Evolutionary conservation across 2,113 vertebrate genomes (phyloP).

Genomic region (Channa maculata): DNA sequence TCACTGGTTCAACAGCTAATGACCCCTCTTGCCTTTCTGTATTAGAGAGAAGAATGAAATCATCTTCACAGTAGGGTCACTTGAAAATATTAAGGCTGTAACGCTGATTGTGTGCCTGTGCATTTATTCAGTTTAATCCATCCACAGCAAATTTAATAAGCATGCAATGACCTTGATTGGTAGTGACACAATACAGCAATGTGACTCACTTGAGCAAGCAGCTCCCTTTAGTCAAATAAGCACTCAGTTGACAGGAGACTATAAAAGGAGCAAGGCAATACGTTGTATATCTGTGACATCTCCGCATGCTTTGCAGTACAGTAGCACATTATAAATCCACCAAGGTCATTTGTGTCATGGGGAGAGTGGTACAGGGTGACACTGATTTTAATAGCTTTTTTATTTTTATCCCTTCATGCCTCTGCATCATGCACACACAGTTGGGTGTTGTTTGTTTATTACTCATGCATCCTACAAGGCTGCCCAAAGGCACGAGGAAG

Average conservation of each 20-base stretch:
- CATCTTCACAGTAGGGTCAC: constrained; percentile 44
- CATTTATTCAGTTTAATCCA: constrained; percentile 39
- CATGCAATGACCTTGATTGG: constrained; percentile 63
- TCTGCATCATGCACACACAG: constrained; percentile 40
- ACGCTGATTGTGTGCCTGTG: constrained; percentile 32
- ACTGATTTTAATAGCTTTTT: constrained; percentile 70
- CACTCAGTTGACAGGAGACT: neutral
- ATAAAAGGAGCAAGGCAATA: neutral
- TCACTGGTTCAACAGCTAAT: constrained; percentile 41
- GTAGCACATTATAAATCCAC: constrained; percentile 45
- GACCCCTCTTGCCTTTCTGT: constrained; percentile 27
- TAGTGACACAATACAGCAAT: constrained; percentile 38
- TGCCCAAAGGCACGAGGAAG: constrained; percentile 36
- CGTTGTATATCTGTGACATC: constrained; percentile 25
- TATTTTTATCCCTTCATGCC: constrained; percentile 33
- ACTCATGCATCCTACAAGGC: constrained; percentile 58
- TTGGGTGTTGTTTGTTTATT: constrained; percentile 62
- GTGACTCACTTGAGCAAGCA: constrained; percentile 21
- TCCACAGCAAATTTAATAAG: constrained; percentile 44
- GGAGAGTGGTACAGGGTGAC: constrained; percentile 26
- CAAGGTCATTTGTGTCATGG: constrained; percentile 65
- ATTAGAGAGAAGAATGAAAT: constrained; percentile 35
- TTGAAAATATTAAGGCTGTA: constrained; percentile 43
- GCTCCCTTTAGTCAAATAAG: neutral
- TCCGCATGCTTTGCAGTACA: constrained; percentile 6